phyloP scores from a whole-genome alignment of 2,113 vertebrate genomes.

The Triplophysa dalaica region DNA sequence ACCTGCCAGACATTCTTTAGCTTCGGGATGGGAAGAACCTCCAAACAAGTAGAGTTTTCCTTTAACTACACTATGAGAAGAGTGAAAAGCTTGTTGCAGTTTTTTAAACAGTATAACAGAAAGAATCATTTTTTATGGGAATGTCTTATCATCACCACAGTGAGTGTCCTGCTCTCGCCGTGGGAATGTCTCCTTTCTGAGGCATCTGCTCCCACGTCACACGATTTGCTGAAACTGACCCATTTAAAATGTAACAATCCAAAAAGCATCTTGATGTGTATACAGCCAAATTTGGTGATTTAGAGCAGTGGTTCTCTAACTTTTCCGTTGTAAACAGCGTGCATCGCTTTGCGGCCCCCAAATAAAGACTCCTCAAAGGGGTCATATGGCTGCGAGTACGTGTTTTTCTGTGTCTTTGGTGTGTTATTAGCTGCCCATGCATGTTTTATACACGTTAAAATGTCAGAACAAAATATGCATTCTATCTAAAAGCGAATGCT shows the following conservation, averaged over 20 bases:
- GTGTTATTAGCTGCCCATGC: no score
- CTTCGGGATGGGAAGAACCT: slow-evolving; percentile 60
- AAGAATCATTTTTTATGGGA: not conserved
- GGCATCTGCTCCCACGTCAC: slow-evolving; percentile 74
- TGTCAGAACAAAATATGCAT: no score
- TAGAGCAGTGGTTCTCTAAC: no score
- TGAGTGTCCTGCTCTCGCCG: slow-evolving; percentile 70
- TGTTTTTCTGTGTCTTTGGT: no score
- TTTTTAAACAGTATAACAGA: not conserved
- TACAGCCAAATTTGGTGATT: no score
- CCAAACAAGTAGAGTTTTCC: slow-evolving; percentile 75
- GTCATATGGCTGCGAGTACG: no score
- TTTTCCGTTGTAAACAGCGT: no score
- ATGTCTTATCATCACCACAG: slow-evolving; percentile 63
- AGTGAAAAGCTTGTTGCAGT: not conserved
- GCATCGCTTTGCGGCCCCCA: no score
- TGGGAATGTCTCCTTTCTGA: slow-evolving; percentile 67
- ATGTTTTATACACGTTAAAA: no score
- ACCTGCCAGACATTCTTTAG: slow-evolving; percentile 67
- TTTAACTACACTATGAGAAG: slow-evolving; percentile 64
- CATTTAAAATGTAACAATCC: not conserved
- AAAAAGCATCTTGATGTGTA: not conserved
- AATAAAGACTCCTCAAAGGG: no score
- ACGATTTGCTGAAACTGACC: slow-evolving; percentile 63
- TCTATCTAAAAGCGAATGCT: no score